Base-by-base conservation (phyloP, 1,140 invertebrate genomes). In the Bombus terrestris region DNA sequence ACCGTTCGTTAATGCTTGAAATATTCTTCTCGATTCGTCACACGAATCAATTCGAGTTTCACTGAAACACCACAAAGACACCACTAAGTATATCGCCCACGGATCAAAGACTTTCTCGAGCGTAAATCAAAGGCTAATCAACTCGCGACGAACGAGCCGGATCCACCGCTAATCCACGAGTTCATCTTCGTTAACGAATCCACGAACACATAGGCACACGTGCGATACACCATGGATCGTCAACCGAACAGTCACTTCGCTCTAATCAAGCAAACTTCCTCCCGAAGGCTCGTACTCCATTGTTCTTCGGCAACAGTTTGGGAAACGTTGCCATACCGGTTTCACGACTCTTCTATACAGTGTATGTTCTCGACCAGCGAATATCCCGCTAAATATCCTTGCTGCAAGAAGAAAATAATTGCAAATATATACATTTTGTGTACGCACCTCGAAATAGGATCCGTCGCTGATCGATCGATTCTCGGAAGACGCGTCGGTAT, bases 401-500 rank as follows among this genome's bases (percentile, higher is more conserved):
- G 32, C 53, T 39, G 62, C 25, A 78, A 41, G n/a, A 15, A 37
- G 18, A 41, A 22, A 15, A 28, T 4, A 28, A 39, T 3, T 5
- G 22, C 15, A 25, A 25, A 28, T 28, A 39, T 15, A 53, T 35
- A n/a, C 2, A 18, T 8, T 25, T 22, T 15, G 37, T n/a, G 39
- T 73, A 72, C 77, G 76, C 13, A 95, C 95, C 93, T 96, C 95
- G 91, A 95, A 95, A 90, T 95, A 95, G 28, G 95, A 95, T 91
- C 94, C 95, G 86, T 95, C 95, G 88, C 95, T 93, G 81, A 91
- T 85, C 83, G 94, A 93, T 83, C 90, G 92, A 81, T 93, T 94
- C 86, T 94, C 93, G 78, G 93, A 93, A 57, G 92, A 93, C 75
- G 93, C 93, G 90, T 95, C 95, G 86, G 94, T 95, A 91, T 95